Conservation (phyloP, 2,113 vertebrate genomes). For the Sturnira hondurensis region DNA sequence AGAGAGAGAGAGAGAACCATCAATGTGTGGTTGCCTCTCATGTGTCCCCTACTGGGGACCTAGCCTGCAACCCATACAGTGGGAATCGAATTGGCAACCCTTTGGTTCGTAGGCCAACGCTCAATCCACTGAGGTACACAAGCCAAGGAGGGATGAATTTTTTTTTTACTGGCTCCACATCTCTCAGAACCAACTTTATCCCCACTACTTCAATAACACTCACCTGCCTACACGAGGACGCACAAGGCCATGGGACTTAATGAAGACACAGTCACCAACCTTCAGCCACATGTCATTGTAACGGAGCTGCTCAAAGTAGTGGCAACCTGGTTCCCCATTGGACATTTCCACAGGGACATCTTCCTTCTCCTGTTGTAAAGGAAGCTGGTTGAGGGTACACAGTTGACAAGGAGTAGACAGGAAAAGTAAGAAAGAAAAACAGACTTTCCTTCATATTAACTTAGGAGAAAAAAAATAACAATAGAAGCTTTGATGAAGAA, state of each 20-base stretch:
- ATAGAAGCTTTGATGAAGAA: background rate
- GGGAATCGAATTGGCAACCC: no score
- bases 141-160: background rate
- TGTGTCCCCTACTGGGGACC: no score
- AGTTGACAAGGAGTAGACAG: slow-evolving; percentile 7
- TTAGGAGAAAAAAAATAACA: slow-evolving; percentile 7
- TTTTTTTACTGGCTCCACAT: background rate
- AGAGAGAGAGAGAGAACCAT: no score
- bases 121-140: no score
- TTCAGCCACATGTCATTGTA: slow-evolving; percentile 97
- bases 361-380: slow-evolving; percentile 90
- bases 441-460: background rate
- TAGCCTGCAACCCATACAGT: no score
- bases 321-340: slow-evolving; percentile 95
- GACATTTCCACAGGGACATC: slow-evolving; percentile 94
- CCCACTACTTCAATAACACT: background rate
- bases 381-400: slow-evolving; percentile 31
- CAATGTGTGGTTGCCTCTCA: no score
- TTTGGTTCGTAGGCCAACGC: no score
- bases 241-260: slow-evolving; percentile 94
- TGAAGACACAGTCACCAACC: slow-evolving; percentile 97
- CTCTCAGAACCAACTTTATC: background rate
- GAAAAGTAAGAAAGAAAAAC: background rate
- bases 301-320: slow-evolving; percentile 96
- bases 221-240: slow-evolving; percentile 96